phyloP scores from a whole-genome alignment of 2,797 vertebrate genomes.

The Thripadectes ignobilis region DNA sequence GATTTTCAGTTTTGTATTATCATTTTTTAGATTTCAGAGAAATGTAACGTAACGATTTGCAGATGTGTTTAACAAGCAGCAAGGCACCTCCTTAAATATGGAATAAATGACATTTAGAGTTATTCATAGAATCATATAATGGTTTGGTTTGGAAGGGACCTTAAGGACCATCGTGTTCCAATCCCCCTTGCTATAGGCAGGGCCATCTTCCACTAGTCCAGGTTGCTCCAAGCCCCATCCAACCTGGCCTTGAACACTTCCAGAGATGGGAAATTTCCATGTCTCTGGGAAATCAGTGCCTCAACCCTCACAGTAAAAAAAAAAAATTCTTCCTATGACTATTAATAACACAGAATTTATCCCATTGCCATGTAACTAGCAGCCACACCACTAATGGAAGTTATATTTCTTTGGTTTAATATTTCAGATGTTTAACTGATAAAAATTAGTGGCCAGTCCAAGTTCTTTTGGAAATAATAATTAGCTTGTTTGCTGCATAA shows the following conservation, averaged over 20 bases:
- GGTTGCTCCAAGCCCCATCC: background rate
- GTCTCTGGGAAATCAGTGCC: background rate
- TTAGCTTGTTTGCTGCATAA: background rate
- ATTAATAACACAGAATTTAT: background rate
- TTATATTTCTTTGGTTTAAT: background rate
- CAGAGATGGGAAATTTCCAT: background rate
- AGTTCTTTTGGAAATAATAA: background rate
- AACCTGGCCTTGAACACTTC: background rate
- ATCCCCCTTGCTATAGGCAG: background rate
- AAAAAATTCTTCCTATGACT: background rate
- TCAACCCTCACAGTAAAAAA: background rate
- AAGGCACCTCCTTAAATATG: background rate
- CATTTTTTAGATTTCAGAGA: background rate
- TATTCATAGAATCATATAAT: background rate
- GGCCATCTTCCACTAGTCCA: background rate
- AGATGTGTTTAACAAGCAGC: background rate
- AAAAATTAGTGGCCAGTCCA: background rate
- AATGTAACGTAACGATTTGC: background rate
- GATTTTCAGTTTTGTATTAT: background rate
- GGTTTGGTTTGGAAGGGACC: background rate
- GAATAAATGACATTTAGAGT: background rate
- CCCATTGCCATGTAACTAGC: background rate
- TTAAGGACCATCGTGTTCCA: background rate
- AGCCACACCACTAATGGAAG: background rate
- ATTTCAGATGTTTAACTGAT: background rate